Evolutionary conservation across 2,113 vertebrate genomes (phyloP), one percentile per base, ranked within the genome.

Genomic region (Zeus faber): DNA sequence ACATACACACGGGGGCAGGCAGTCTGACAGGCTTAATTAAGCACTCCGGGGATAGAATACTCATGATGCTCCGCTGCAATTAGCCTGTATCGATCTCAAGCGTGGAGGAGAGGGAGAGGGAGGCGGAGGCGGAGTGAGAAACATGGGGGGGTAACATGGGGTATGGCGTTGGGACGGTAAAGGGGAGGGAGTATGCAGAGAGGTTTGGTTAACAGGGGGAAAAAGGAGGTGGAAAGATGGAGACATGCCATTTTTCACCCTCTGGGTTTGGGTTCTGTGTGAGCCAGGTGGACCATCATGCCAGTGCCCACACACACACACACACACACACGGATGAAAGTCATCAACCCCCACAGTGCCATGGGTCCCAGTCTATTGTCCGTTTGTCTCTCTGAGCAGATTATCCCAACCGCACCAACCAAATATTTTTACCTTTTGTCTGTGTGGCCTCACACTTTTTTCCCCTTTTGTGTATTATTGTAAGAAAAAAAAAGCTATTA

Each of bases 61-160:
- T 68, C 54, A 54, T 60, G 41, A 72, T 56, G 48, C 49, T 49
- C 41, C 9, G 25, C 33, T 69, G 72, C 74, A 72, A 79, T 78
- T 80, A 80, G 74, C 52, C 49, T 25, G 10, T 65, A 81, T 76
- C n/a, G 69, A 84, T 84, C 67, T 39, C 33, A 33, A 44, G 44
- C 49, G 43, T 18, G 25, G 27, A 17, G 22, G 31, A 20, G 25
- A 16, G 29, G 2, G 25, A 37, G 20, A 33, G 22, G 26, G 54
- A 46, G 35, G 14, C 18, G 23, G 14, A 44, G 16, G 3, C n/a
- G 4, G 27, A 16, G n/a, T 11, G 4, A 16, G 47, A 49, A 25
- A 33, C 2, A 13, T 44, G 22, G 45, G 16, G 22, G 14, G 8
- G 7, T 2, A 20, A 21, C 4, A 8, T 14, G 14, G n/a, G n/a